A percentile compares a stretch with the other conserved stretches of the same genome.
phyloP scores from a whole-genome alignment of 2,797 vertebrate species.

The Austrolebias charrua region DNA sequence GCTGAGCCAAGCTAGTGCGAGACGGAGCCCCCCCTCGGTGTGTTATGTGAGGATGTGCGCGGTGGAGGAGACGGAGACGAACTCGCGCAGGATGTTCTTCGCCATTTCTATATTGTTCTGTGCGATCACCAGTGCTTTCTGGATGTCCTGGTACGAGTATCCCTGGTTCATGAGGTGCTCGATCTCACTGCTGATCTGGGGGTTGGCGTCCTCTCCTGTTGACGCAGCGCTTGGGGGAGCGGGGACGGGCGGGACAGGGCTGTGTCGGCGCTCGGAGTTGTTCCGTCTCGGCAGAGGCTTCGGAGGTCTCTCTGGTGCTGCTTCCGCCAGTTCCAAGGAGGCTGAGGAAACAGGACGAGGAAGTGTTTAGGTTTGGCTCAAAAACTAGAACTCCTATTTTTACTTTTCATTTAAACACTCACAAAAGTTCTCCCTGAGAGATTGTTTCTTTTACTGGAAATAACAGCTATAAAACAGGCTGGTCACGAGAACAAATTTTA shows the following conservation, averaged over 20 bases:
- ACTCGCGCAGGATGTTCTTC: slow-evolving; percentile 97
- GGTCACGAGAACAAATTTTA: too few species aligned
- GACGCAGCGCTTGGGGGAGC: slow-evolving; percentile 22
- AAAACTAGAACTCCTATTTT: not conserved
- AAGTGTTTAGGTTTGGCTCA: slow-evolving; percentile 2
- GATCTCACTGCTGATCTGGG: slow-evolving; percentile 91
- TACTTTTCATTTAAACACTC: not conserved
- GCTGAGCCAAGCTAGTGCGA: slow-evolving; percentile 57
- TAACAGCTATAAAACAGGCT: not conserved
- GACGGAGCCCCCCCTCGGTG: slow-evolving; percentile 40
- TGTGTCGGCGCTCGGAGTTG: slow-evolving; percentile 90
- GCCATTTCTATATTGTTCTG: slow-evolving; percentile 99
- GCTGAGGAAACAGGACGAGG: slow-evolving; percentile 60
- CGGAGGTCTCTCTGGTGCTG: slow-evolving; percentile 92
- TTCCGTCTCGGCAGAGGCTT: slow-evolving; percentile 94
- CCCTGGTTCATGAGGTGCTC: slow-evolving; percentile 96
- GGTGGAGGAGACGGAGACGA: slow-evolving; percentile 91
- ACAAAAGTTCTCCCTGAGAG: slow-evolving; percentile 1
- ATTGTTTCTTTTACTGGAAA: not conserved
- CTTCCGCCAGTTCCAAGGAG: slow-evolving; percentile 83
- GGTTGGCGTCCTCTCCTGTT: slow-evolving; percentile 65
- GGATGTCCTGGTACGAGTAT: slow-evolving; percentile 98
- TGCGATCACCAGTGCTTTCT: slow-evolving; percentile 97
- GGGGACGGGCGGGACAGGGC: slow-evolving; percentile 63
- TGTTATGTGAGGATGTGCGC: slow-evolving; percentile 94